A percentile compares a stretch with the other conserved stretches of the same genome.
phyloP scores from a whole-genome alignment of 1,140 invertebrate species.

The Arion vulgaris region DNA sequence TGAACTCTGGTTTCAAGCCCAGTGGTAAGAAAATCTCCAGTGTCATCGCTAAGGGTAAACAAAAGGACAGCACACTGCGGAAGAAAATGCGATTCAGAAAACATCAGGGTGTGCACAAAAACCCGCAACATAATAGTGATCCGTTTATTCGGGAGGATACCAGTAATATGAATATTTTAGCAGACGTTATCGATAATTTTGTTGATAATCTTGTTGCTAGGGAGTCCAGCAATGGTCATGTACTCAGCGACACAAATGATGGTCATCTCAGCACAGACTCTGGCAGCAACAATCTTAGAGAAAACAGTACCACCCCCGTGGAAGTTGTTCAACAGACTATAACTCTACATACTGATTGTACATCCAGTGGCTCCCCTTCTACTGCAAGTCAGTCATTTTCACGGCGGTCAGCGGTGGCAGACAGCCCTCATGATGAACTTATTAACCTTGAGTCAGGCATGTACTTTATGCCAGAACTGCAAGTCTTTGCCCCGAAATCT shows the following conservation, averaged over 20 bases:
- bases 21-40: conserved; percentile 34
- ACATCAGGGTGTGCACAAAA: background rate
- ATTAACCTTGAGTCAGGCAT: background rate
- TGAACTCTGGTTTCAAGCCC: background rate
- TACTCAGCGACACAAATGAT: conserved; percentile 22
- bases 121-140: conserved; percentile 26
- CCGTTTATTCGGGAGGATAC: conserved; percentile 13
- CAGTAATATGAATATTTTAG: conserved; percentile 31
- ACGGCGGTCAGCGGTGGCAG: too few species aligned
- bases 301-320: background rate
- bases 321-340: conserved; percentile 4
- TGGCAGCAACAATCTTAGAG: background rate
- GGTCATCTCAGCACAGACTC: conserved; percentile 16
- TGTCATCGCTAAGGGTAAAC: conserved; percentile 33
- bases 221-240: background rate
- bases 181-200: conserved; percentile 36
- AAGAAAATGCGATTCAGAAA: background rate
- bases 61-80: background rate
- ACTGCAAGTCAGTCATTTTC: background rate
- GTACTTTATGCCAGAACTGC: conserved; percentile 29
- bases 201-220: conserved; percentile 26
- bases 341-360: background rate
- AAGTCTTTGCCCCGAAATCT: conserved; percentile 14
- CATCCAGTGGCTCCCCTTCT: background rate
- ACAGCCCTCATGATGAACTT: background rate